Base-by-base conservation (phyloP, 2,888 invertebrate genomes). In the Deilephila porcellus region DNA sequence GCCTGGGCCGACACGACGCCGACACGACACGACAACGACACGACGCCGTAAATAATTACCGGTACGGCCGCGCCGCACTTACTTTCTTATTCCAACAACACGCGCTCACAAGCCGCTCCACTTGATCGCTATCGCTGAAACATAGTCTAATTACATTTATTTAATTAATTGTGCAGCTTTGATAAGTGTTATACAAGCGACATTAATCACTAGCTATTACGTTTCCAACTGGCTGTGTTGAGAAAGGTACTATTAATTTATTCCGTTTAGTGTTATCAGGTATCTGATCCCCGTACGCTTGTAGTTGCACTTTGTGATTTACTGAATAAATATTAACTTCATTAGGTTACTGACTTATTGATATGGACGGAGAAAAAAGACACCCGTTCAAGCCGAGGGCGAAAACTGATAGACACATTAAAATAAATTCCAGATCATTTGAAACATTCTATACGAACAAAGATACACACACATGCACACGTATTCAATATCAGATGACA, bases 51-150 rank as follows among this genome's bases (percentile, higher is more conserved):
- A n/a, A 45, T 45, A 67, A 67, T 67, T 67, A 67, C 45, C 67
- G 67, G 67, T 67, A 67, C 67, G 52, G 67, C n/a, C 67, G 45
- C 67, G 45, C 67, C 25, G 25, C 67, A 67, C 67, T 67, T 67
- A 67, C 67, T 67, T 67, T 67, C 67, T 45, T 52, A 67, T 45
- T 67, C 20, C n/a, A 17, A 67, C 45, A 67, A 67, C 67, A 67
- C 52, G 67, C 20, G 45, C 11, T 45, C 25, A 52, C 67, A 14
- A 25, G 45, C 45, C 67, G 14, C 25, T 52, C 25, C 25, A 17
- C 37, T 17, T 17, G 67, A 67, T 67, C 52, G 25, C 25, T 67
- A 67, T 67, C 67, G 52, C 19, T 19, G 19, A 3, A 64, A 64
- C 52, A 25, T 52, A 17, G 20, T 52, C 67, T 67, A 52, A 67